phyloP scores from a whole-genome alignment of 2,797 vertebrate genomes.

The Coilia nasus region DNA sequence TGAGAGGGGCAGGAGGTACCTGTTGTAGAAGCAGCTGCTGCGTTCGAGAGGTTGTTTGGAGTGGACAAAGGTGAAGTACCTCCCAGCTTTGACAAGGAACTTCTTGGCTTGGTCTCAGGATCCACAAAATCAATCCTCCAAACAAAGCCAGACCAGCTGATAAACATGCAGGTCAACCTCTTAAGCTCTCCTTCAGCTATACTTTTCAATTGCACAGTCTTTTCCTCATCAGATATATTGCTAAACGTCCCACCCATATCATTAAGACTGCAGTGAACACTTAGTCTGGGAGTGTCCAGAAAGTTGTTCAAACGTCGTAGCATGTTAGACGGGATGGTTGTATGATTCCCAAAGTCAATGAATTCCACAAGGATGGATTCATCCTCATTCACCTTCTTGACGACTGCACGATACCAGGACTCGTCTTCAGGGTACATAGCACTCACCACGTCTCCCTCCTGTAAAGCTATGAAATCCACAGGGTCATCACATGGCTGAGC shows the following conservation, averaged over 20 bases:
- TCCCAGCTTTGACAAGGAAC: slow-evolving; percentile 57
- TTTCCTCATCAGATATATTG: neutral
- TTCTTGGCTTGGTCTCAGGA: slow-evolving; percentile 60
- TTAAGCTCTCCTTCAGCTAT: slow-evolving; percentile 60
- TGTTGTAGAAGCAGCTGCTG: slow-evolving; percentile 19
- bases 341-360: slow-evolving; percentile 83
- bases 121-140: slow-evolving; percentile 74
- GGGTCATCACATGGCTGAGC: slow-evolving; percentile 38
- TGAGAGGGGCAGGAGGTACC: neutral
- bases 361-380: slow-evolving; percentile 71
- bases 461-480: slow-evolving; percentile 60
- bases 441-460: slow-evolving; percentile 73
- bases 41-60: slow-evolving; percentile 2
- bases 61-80: neutral
- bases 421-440: slow-evolving; percentile 76
- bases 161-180: slow-evolving; percentile 74
- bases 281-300: slow-evolving; percentile 64
- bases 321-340: slow-evolving; percentile 63
- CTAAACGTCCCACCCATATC: slow-evolving; percentile 29
- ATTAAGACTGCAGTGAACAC: slow-evolving; percentile 73
- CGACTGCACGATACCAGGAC: slow-evolving; percentile 79
- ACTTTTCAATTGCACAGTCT: neutral
- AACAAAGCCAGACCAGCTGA: slow-evolving; percentile 62
- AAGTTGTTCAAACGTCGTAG: slow-evolving; percentile 64
- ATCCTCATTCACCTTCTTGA: slow-evolving; percentile 61